Conservation (phyloP, 2,113 vertebrate genomes). For the Axis porcinus region DNA sequence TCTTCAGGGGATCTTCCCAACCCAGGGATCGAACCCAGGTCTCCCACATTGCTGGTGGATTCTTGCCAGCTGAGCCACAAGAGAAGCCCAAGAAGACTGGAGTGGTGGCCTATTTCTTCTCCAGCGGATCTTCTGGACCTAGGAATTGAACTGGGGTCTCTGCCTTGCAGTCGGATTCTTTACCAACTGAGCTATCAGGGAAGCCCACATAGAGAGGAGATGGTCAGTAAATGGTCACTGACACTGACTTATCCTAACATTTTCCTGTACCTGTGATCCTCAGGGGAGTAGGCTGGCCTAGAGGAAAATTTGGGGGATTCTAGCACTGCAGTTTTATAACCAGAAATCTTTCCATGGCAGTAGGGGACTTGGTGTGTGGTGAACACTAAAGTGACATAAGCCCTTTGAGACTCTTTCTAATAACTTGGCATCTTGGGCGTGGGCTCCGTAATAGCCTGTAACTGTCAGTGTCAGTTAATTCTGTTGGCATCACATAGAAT, state of each 20-base stretch:
- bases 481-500: not conserved
- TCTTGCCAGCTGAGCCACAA: not conserved
- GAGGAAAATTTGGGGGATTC: not conserved
- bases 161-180: not conserved
- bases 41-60: not conserved
- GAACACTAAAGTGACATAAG: not conserved
- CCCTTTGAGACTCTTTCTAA: not conserved
- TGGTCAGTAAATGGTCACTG: not conserved
- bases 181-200: not conserved
- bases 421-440: not conserved
- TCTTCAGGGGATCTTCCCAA: not conserved
- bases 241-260: not conserved
- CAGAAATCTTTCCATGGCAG: not conserved
- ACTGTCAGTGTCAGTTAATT: not conserved
- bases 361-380: not conserved
- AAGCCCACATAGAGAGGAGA: not conserved
- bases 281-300: not conserved
- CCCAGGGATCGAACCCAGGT: not conserved
- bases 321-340: not conserved
- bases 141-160: not conserved
- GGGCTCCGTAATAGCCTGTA: not conserved
- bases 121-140: accelerated
- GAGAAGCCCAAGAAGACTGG: not conserved
- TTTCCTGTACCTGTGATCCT: not conserved
- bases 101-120: not conserved